These are phyloP conservation scores for Agonopterix alstromeriana DNA, from an alignment of 2,888 invertebrate genomes.

Conservation along the genomic window DNA sequence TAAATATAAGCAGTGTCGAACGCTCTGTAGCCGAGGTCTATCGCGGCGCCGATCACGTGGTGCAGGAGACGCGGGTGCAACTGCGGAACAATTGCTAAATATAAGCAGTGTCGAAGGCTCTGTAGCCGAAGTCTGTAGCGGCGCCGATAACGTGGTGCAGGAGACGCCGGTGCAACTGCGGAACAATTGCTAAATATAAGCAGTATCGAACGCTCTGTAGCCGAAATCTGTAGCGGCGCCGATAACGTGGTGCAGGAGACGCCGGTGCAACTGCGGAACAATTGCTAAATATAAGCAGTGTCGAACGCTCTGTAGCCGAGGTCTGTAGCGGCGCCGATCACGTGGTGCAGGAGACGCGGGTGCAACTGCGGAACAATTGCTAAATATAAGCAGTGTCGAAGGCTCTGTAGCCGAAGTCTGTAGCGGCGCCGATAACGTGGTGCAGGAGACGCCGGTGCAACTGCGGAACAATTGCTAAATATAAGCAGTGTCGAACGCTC, in stretches of 20 bases:
- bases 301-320: slow-evolving; percentile 79
- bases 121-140: no score
- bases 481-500: slow-evolving; percentile 78
- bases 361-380: no score
- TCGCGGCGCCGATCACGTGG: no score
- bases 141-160: slow-evolving; percentile 51
- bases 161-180: slow-evolving; percentile 45
- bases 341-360: slow-evolving; percentile 39
- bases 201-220: slow-evolving; percentile 79
- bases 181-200: slow-evolving; percentile 78
- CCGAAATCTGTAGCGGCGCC: slow-evolving; percentile 76
- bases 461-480: no score
- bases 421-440: slow-evolving; percentile 66
- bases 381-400: slow-evolving; percentile 79
- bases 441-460: slow-evolving; percentile 42
- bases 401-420: slow-evolving; percentile 78
- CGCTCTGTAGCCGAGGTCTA: no score
- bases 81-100: no score
- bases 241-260: slow-evolving; percentile 49
- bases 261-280: no score
- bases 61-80: no score
- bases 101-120: no score
- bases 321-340: slow-evolving; percentile 73
- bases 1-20: no score
- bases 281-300: slow-evolving; percentile 78